A percentile compares a stretch with the other conserved stretches of the same genome.
phyloP scores from a whole-genome alignment of 2,113 vertebrate genomes.

The Turdus rufiventris region DNA sequence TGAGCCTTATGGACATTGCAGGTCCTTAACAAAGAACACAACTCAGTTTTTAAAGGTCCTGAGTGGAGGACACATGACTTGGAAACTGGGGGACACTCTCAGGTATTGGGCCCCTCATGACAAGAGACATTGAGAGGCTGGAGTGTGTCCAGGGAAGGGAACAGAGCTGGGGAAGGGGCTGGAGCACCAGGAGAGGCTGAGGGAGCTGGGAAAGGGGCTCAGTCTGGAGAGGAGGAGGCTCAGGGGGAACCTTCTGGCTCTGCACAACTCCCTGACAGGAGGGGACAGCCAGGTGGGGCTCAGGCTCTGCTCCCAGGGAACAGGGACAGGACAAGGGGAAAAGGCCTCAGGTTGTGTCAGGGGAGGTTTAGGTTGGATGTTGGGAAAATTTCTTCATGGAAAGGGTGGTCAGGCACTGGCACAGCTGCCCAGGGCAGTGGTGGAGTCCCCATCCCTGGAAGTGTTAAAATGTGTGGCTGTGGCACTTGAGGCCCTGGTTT shows the following conservation, averaged over 20 bases:
- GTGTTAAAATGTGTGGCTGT: neutral
- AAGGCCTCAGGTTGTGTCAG: rapidly evolving
- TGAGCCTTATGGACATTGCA: neutral
- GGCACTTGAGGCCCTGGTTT: neutral
- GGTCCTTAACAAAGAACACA: neutral
- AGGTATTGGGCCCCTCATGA: neutral
- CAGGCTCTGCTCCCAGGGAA: neutral
- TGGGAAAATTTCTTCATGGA: rapidly evolving
- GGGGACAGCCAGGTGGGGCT: rapidly evolving
- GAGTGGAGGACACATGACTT: neutral
- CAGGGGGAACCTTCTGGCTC: neutral
- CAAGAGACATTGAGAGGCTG: neutral
- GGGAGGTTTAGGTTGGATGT: neutral
- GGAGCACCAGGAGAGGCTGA: neutral
- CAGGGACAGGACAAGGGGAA: rapidly evolving
- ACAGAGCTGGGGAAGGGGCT: neutral
- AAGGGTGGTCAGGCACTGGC: neutral
- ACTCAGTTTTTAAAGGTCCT: neutral
- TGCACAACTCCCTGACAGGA: neutral
- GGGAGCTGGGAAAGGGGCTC: neutral
- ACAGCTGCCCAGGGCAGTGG: neutral
- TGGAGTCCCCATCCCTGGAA: neutral
- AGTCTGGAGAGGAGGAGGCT: neutral
- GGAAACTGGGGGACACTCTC: neutral
- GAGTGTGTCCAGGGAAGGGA: rapidly evolving